phyloP scores from a whole-genome alignment of 2,888 invertebrate species.

The Calliopum simillimum region DNA sequence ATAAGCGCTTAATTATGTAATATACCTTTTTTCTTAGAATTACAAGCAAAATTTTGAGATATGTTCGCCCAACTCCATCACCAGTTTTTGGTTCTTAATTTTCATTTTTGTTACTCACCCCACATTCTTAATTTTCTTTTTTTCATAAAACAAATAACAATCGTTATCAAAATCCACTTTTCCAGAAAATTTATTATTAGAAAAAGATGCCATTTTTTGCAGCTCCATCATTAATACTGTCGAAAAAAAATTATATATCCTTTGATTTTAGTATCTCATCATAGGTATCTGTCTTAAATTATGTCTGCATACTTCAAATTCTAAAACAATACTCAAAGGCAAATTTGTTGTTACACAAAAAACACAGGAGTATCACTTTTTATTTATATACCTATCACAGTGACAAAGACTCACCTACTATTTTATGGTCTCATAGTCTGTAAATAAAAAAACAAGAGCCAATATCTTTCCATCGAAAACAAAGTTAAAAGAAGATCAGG shows the following conservation, averaged over 20 bases:
- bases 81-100: no score
- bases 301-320: conserved; percentile 6
- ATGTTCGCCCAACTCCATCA: no score
- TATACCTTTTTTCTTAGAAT: no score
- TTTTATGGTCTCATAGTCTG: not conserved
- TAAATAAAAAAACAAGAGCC: not conserved
- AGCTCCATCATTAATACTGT: no score
- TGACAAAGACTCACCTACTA: conserved; percentile 9
- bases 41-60: no score
- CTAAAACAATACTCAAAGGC: conserved; percentile 7
- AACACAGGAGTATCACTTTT: not conserved
- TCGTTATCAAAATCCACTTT: conserved; percentile 61
- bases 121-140: conserved; percentile 5
- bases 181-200: not conserved
- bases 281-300: not conserved
- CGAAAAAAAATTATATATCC: no score
- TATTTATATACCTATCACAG: not conserved
- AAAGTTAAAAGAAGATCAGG: no score
- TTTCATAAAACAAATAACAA: conserved; percentile 59
- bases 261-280: no score
- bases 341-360: not conserved
- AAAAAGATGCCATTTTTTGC: no score
- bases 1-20: no score
- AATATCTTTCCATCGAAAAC: no score
- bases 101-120: conserved; percentile 2